Conservation (phyloP, 2,797 vertebrate genomes). For the Clarias platycephalus region DNA sequence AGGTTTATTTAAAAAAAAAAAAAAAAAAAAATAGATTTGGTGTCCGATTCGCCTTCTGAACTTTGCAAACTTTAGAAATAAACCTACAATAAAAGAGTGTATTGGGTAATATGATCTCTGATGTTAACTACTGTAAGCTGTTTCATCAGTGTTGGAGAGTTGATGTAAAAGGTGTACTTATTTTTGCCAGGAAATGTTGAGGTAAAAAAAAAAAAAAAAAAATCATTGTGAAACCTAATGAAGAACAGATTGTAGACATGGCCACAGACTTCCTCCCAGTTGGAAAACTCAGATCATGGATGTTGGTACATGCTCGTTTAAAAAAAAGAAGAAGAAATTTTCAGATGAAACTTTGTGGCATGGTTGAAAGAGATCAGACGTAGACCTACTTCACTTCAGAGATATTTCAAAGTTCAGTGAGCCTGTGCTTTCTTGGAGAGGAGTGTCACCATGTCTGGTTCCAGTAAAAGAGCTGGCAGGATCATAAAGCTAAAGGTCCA, state of each 20-base stretch:
- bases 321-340: no score
- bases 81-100: no score
- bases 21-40: no score
- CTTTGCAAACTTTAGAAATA: no score
- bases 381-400: slow-evolving; percentile 3
- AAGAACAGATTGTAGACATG: not conserved
- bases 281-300: not conserved
- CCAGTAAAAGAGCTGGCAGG: slow-evolving; percentile 38
- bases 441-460: slow-evolving; percentile 32
- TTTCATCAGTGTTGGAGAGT: not conserved
- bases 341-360: not conserved
- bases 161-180: not conserved
- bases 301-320: not conserved
- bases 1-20: slow-evolving; percentile 9
- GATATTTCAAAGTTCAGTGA: slow-evolving; percentile 16
- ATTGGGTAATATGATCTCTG: not conserved
- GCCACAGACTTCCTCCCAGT: not conserved
- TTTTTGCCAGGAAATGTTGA: not conserved
- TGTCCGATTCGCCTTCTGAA: no score
- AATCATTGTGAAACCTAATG: not conserved
- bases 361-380: not conserved
- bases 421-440: slow-evolving; percentile 21
- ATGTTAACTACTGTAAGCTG: not conserved
- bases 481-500: slow-evolving; percentile 28
- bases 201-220: not conserved